phyloP scores from a whole-genome alignment of 2,797 vertebrate genomes.

The Ibycter americanus region DNA sequence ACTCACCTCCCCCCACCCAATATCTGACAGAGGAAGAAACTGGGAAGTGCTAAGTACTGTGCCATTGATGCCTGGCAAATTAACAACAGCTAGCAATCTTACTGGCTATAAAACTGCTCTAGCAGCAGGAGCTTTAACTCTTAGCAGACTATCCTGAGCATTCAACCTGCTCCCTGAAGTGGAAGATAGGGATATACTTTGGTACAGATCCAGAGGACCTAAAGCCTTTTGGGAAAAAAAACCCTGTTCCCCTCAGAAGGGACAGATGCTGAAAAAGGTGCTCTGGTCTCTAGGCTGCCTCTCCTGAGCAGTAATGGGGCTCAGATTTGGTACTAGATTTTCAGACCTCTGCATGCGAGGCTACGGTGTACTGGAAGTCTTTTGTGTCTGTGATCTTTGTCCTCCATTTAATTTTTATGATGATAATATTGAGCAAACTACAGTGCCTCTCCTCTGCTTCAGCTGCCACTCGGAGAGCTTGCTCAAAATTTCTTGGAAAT shows the following conservation, averaged over 20 bases:
- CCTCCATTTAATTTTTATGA: background rate
- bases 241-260: background rate
- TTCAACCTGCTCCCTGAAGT: background rate
- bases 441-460: background rate
- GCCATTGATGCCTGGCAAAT: background rate
- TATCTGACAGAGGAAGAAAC: background rate
- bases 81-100: background rate
- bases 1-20: background rate
- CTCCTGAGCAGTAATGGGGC: background rate
- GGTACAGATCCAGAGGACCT: background rate
- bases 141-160: background rate
- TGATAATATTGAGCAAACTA: background rate
- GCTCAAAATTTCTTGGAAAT: background rate
- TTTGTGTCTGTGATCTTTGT: background rate
- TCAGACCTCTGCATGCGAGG: accelerated
- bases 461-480: background rate
- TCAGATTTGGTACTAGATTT: background rate
- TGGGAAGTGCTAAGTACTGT: background rate
- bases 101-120: background rate
- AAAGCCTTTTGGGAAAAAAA: background rate
- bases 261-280: background rate
- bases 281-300: background rate
- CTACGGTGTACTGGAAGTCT: accelerated
- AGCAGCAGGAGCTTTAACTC: background rate
- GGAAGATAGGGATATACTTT: background rate